Base-by-base conservation (phyloP, 2,797 vertebrate species). In the Muraenolepis orangiensis region DNA sequence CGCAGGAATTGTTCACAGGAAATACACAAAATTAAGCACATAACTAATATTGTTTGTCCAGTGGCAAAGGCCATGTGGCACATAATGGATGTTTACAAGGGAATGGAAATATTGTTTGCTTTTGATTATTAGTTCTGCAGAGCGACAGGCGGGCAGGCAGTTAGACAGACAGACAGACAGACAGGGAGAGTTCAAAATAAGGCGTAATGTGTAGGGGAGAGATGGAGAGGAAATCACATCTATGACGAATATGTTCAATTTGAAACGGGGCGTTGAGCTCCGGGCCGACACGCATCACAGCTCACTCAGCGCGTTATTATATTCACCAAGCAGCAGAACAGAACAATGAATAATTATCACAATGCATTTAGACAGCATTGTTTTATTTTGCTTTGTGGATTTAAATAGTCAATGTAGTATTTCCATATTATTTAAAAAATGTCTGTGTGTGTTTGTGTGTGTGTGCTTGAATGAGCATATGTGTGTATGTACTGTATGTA, bases 1-100 rank as follows among this genome's bases (percentile, higher is more conserved):
- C 72, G 67, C 61, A 1, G 4, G 69, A 66, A 76, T 76, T 77
- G 71, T 80, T 85, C 76, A 13, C 71, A 36, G 30, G 75, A 69
- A 38, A 69, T 74, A 66, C 72, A 61, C n/a, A 61, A 61, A n/a
- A 64, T 12, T 42, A 79, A 76, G 76, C 72, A 69, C 74, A 40
- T 84, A 76, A 80, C n/a, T 26, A 26, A 26, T 10, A n/a, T 64
- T 64, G 42, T 51, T 13, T 6, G 42, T 51, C 23, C 57, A 64
- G 69, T 77, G 12, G 66, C 26, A 29, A 4, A 30, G 23, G 13
- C 4, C 23, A 42, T n/a, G 61, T 40, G n/a, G 57, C 46, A 69
- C 42, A 78, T 83, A 85, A 87, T 85, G 34, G 77, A 86, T 85
- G 84, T 85, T 88, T 87, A 80, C 86, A 78, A 40, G 38, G 77